These are phyloP conservation scores for Philopotamus ludificatus DNA, from an alignment of 1,140 invertebrate species.

Conservation along the genomic window DNA sequence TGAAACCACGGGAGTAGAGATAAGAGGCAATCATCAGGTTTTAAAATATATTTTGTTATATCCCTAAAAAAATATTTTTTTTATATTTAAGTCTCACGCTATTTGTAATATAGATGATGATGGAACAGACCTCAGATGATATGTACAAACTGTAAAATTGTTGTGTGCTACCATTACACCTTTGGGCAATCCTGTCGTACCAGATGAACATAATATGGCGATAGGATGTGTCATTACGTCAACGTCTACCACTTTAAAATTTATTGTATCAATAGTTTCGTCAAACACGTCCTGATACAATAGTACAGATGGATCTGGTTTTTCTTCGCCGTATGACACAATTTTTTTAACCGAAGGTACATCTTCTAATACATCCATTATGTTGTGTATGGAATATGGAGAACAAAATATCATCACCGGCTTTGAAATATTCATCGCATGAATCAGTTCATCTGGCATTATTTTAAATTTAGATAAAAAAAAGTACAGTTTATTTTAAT, in stretches of 20 bases:
- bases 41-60: not conserved
- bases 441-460: constrained; percentile 61
- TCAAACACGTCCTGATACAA: constrained; percentile 29
- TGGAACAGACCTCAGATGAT: constrained; percentile 3
- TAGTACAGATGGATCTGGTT: constrained; percentile 17
- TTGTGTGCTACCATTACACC: constrained; percentile 79
- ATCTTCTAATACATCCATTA: constrained; percentile 26
- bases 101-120: not conserved
- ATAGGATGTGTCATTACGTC: constrained; percentile 47
- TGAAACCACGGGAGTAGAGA: constrained; percentile 59
- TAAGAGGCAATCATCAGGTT: constrained; percentile 38
- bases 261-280: constrained; percentile 28
- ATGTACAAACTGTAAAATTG: constrained; percentile 43
- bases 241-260: constrained; percentile 48
- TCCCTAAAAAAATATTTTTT: not conserved
- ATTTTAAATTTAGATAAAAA: not conserved
- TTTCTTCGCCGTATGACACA: constrained; percentile 25
- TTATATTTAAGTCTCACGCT: not conserved
- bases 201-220: constrained; percentile 53
- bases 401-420: constrained; percentile 69
- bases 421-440: constrained; percentile 64
- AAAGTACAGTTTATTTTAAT: not conserved
- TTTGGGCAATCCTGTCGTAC: constrained; percentile 73
- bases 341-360: constrained; percentile 27
- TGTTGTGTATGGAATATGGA: constrained; percentile 48